Percentiles rank a stretch among this genome's conserved stretches.
Conservation (phyloP, 2,113 vertebrate genomes). For the Grammomys dolichurus region DNA sequence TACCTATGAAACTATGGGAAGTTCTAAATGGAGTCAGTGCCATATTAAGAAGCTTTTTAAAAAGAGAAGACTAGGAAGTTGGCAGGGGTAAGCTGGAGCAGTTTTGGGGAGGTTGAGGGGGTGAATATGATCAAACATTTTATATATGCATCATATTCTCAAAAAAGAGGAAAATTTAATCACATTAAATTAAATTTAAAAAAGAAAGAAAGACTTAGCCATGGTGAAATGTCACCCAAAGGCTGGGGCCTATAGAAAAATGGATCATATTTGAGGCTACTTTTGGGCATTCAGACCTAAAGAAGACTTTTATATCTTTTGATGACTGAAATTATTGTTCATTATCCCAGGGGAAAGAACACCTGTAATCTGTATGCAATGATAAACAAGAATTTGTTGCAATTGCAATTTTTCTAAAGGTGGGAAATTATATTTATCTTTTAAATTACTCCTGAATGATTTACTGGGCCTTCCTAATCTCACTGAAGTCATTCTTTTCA, state of each 20-base stretch:
- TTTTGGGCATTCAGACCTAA: not conserved
- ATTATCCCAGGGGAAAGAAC: not conserved
- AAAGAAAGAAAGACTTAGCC: not conserved
- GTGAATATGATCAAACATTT: not conserved
- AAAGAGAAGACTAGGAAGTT: too few species aligned
- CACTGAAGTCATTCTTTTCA: slow-evolving; percentile 46
- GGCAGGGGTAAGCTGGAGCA: too few species aligned
- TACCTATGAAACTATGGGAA: not conserved
- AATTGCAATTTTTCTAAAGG: not conserved
- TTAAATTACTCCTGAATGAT: not conserved
- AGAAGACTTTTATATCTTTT: not conserved
- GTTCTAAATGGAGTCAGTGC: not conserved
- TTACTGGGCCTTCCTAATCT: not conserved
- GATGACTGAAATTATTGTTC: not conserved
- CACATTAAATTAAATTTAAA: not conserved
- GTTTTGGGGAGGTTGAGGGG: not conserved
- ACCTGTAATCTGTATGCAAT: not conserved
- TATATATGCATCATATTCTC: not conserved
- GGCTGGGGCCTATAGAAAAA: not conserved
- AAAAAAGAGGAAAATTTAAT: not conserved
- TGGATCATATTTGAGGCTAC: not conserved
- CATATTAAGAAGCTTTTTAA: not conserved
- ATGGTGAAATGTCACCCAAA: not conserved
- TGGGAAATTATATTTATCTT: slow-evolving; percentile 39
- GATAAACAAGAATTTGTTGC: slow-evolving; percentile 24